Conservation (phyloP, 2,113 vertebrate genomes). For the Chelonoidis abingdonii region DNA sequence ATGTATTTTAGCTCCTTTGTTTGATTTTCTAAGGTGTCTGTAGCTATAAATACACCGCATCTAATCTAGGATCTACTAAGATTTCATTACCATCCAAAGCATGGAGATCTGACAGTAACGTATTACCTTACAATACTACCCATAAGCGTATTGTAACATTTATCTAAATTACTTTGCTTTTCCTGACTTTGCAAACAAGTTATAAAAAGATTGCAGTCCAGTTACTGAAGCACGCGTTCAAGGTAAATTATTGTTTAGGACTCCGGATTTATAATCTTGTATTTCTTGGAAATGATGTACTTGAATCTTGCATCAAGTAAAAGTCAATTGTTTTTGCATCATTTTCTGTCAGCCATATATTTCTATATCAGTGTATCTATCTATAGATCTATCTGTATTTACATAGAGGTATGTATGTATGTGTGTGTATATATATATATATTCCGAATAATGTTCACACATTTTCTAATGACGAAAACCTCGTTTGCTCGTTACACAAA, state of each 20-base stretch:
- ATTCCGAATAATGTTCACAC: conserved; percentile 20
- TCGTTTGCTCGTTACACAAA: conserved; percentile 24
- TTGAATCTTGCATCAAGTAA: conserved; percentile 64
- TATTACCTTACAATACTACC: conserved; percentile 70
- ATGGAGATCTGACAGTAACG: conserved; percentile 73
- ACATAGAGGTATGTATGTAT: conserved; percentile 12
- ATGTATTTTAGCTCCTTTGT: conserved; percentile 16
- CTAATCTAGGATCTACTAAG: conserved; percentile 75
- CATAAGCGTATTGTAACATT: conserved; percentile 72
- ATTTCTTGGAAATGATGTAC: conserved; percentile 61
- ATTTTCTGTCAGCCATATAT: conserved; percentile 45
- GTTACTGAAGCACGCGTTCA: conserved; percentile 68
- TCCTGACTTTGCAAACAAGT: conserved; percentile 77
- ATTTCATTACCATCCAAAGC: conserved; percentile 77
- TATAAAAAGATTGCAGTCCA: conserved; percentile 71
- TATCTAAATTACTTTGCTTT: conserved; percentile 80
- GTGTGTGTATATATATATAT: conserved; percentile 28
- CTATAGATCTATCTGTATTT: conserved; percentile 8
- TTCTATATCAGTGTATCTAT: background rate
- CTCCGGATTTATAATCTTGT: conserved; percentile 63
- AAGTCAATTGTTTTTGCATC: conserved; percentile 65
- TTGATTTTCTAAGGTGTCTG: conserved; percentile 60
- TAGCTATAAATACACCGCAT: conserved; percentile 56
- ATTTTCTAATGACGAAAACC: conserved; percentile 46
- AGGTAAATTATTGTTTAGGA: conserved; percentile 65